Base-by-base conservation (phyloP, 1,140 invertebrate species). In the Drosophila prosaltans region DNA sequence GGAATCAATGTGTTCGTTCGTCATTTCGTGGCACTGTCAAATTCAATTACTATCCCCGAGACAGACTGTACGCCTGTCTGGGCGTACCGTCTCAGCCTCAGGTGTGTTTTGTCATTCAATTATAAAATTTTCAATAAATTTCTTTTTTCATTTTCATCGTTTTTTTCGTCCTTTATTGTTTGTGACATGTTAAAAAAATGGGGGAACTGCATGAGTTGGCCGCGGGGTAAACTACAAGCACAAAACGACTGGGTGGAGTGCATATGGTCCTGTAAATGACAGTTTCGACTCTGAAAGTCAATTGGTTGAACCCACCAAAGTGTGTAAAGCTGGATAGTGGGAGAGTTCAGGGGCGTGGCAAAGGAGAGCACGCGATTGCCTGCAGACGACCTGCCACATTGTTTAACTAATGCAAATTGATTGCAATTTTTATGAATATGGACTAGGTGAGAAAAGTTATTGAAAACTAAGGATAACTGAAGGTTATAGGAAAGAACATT, bases 101-200 rank as follows among this genome's bases (percentile, higher is more conserved):
- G 88, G 88, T 91, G 80, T 84, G 61, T 80, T 78, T 60, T 80
- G 82, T 75, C 78, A 84, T 88, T 88, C 88, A 91, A 91, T 91
- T 91, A 91, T 91, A 90, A 69, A 88, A 80, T 80, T 84, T 86
- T 79, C 72, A 90, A 90, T 74, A 84, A 90, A 74, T 68, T 78
- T 81, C 69, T 61, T 57, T 71, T 48, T 48, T 28, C 8, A 55
- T 28, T 39, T 30, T 24, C 16, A 2, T 45, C 24, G 43, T 9
- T 36, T 51, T 39, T 51, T 62, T 45, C 54, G 58, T 58, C 28
- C 55, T 78, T 78, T 82, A 89, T 89, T 89, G 81, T 88, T 89
- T 88, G 83, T 89, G 84, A 88, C 84, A 84, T 70, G 54, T 45
- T 57, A 32, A 61, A 62, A 64, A 43, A 57, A 51, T 8, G 21